These are phyloP conservation scores for Cacatua alba DNA, from an alignment of 2,113 vertebrate genomes.

Conservation along the genomic window DNA sequence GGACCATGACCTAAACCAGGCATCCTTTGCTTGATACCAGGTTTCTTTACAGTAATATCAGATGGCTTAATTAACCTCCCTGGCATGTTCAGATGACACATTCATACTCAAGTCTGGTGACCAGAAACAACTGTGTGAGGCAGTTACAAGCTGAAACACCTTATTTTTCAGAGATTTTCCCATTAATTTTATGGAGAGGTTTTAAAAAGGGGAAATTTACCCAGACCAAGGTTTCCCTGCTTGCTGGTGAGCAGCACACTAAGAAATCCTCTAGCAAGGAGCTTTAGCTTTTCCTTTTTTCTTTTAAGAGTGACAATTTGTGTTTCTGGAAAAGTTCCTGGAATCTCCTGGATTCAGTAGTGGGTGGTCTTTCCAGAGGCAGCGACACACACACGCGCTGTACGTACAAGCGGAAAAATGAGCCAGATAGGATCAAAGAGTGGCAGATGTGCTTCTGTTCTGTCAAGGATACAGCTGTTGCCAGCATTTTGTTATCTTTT, in stretches of 20 bases:
- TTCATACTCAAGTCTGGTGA: not conserved
- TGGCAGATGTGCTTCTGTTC: constrained; percentile 10
- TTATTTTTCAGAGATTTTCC: not conserved
- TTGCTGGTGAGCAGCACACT: not conserved
- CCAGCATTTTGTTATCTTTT: constrained; percentile 11
- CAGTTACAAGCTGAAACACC: not conserved
- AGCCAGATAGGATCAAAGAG: not conserved
- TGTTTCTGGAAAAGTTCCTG: not conserved
- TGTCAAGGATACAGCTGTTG: constrained; percentile 29
- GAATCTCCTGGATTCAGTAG: not conserved
- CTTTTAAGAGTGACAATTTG: not conserved
- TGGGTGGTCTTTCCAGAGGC: not conserved
- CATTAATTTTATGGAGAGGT: not conserved
- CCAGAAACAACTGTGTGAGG: not conserved
- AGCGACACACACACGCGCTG: not conserved
- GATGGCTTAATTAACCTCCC: not conserved
- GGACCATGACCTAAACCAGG: not conserved
- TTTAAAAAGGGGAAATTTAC: not conserved
- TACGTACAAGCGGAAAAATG: not conserved
- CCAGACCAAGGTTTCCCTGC: not conserved
- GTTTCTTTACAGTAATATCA: not conserved
- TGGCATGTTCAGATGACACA: not conserved
- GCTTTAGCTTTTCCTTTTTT: not conserved
- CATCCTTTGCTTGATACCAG: not conserved
- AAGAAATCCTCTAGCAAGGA: not conserved